Conservation (phyloP, 2,888 invertebrate species). For the Andrena dorsata region DNA sequence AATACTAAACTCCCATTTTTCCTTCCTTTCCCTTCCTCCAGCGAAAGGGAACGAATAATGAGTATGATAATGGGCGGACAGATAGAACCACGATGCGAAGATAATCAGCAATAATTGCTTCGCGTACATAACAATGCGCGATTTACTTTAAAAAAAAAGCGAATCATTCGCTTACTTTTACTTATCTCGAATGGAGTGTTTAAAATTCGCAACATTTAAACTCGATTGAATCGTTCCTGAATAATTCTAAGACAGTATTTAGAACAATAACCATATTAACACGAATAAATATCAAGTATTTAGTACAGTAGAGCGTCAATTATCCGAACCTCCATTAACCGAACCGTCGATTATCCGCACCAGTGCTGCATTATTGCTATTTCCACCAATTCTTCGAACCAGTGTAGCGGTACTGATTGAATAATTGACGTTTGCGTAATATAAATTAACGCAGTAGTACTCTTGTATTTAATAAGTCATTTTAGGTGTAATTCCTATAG, state of each 20-base stretch:
- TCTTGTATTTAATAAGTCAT: too few species aligned
- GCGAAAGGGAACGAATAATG: not conserved
- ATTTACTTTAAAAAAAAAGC: not conserved
- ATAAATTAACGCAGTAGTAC: too few species aligned
- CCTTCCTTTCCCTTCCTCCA: not conserved
- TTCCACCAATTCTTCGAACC: too few species aligned
- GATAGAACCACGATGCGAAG: not conserved
- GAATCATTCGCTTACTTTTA: not conserved
- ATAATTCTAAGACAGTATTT: not conserved
- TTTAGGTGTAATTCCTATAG: too few species aligned
- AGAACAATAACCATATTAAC: not conserved
- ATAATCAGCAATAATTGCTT: not conserved
- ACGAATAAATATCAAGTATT: not conserved
- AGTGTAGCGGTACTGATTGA: too few species aligned
- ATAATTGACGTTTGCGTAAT: too few species aligned
- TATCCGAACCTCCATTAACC: too few species aligned
- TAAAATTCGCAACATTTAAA: not conserved
- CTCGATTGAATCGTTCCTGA: not conserved
- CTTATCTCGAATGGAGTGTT: not conserved
- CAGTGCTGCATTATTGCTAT: too few species aligned
- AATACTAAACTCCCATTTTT: constrained; percentile 3
- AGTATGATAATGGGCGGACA: constrained; percentile 5
- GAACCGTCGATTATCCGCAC: too few species aligned
- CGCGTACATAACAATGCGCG: not conserved
- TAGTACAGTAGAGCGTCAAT: too few species aligned